Evolutionary conservation across 2,797 vertebrate species (phyloP), one percentile per base, ranked within the genome.

Genomic region (Lemur catta): DNA sequence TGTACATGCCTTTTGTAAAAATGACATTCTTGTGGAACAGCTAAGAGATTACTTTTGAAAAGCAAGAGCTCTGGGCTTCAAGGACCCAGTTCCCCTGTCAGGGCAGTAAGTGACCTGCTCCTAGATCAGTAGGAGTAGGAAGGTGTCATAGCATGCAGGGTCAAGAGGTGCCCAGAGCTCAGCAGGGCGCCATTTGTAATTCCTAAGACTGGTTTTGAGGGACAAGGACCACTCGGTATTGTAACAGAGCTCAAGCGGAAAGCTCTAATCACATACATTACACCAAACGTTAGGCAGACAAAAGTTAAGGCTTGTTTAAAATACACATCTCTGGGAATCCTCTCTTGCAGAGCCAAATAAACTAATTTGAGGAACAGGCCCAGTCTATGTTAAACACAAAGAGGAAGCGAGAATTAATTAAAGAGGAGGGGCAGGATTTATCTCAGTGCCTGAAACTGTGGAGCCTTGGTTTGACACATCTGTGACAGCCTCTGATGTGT

Each of bases 271-370:
- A 81, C 15, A 18, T 33, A 78, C 24, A 30, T 78, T 80, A 57
- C 26, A n/a, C 33, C 18, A 65, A n/a, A 65, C 7, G 7, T 65
- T 18, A n/a, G 33, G 33, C 14, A 63, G 78, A 76, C 67, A 81
- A 87, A 93, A 97, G 92, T 71, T 81, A 69, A 65, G 95, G 22
- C 75, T 75, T 86, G 57, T 92, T 93, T 89, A 91, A 93, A 96
- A 95, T 28, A 81, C 0, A 0, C 8, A 30, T 95, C 92, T 89
- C 92, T 91, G 69, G 91, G 81, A 93, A 87, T 85, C 55, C 69
- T 88, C 69, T 78, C 61, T 59, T 79, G 72, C 52, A 80, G 95
- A 95, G 81, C 87, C 92, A 85, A 84, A 79, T 38, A 74, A 91
- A 95, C 24, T 67, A 41, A 89, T 96, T 67, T 76, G 94, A 95